Base-by-base conservation (phyloP, 2,888 invertebrate species). In the Drosophila nigritarsus region DNA sequence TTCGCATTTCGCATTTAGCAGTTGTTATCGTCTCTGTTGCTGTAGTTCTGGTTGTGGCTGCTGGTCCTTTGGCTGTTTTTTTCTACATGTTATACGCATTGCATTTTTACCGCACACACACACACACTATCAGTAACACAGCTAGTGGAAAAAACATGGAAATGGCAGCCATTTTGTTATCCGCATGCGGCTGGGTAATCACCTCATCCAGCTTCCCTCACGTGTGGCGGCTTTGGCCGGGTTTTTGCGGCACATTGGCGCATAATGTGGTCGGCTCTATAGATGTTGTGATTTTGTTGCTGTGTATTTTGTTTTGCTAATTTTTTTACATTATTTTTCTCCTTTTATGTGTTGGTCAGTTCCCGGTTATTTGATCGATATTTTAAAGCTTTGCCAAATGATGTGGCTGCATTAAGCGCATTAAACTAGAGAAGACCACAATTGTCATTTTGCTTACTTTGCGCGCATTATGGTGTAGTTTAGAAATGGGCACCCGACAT, bases 81-180 rank as follows among this genome's bases (percentile, higher is more conserved):
- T 55, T 36, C 2, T 13, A 13, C 49, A 36, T 49, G 49, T 49
- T 63, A 50, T 65, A 79, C 78, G 78, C 82, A 82, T 71, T 83
- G 87, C 83, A 87, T 82, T 79, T 87, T 85, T 82, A 79, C 76
- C 80, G 66, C 82, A 63, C 53, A 67, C 48, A 45, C 54, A 48
- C 36, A 53, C n/a, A 40, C n/a, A 45, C 30, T 45, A 18, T 38
- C 29, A 20, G 45, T 42, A n/a, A 34, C n/a, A 20, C 27, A 15
- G 24, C 40, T 34, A 32, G 65, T 49, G 60, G 34, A 53, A 61
- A 76, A 64, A 79, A 82, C 74, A 85, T 68, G 83, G 78, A 80
- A 88, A 77, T 81, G 89, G 86, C 88, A 72, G 89, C 89, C 89
- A 85, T 89, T 88, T 86, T 87, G 85, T 89, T 83, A 89, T 85